Evolutionary conservation across 1,140 invertebrate genomes (phyloP), one percentile per base, ranked within the genome.

Genomic region (Camponotus pennsylvanicus): DNA sequence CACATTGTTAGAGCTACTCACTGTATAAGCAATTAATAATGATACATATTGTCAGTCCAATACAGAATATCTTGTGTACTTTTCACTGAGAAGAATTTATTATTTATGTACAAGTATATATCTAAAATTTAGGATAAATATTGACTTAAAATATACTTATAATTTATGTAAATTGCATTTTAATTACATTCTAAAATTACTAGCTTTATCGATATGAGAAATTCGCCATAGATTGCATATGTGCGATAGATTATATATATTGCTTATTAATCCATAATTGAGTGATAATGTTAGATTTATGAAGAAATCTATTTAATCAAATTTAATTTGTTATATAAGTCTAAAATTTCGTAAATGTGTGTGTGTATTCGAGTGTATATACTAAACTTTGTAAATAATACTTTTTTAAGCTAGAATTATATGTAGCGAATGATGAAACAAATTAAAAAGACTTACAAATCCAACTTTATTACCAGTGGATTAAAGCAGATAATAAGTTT

Each of bases 51-150:
- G 80, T 61, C 13, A 63, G n/a, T 78, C 66, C 15, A 34, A 63
- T 71, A 11, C 13, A 27, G 52, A 34, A 3, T 37, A 15, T 32
- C 9, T 57, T n/a, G 2, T 73, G 49, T 49, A 57, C 67, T 80
- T 55, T 34, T 18, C n/a, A 63, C 15, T 3, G 13, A 88, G 49
- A 70, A 57, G 34, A 80, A 70, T 1, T 71, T 85, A 21, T 21
- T 63, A 55, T 86, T 89, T 77, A 86, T 88, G 67, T 89, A 86
- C 64, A 75, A 27, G 27, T 27, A 37, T 73, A 57, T 66, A 59
- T 80, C 57, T 87, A 76, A 64, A 21, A 71, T 70, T 49, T 80
- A 77, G 32, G 57, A 11, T 67, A 52, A 7, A 75, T 21, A 71
- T 52, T 45, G 11, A 76, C 42, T 78, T 87, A 67, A 40, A 83